Base-by-base conservation (phyloP, 2,888 invertebrate genomes). In the Geotrupes spiniger region DNA sequence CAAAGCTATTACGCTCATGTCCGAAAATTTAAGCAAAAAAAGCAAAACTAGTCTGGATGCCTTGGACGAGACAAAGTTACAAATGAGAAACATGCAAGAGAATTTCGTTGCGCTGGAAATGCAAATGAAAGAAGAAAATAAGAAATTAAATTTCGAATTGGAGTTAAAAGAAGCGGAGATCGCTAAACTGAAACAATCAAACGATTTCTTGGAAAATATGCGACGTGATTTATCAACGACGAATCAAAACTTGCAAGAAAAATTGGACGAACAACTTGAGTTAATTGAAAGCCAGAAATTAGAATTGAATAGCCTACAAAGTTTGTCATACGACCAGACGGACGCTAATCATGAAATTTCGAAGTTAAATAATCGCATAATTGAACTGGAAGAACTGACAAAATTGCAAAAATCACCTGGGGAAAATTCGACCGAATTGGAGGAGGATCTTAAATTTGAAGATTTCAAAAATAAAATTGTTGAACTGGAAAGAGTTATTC, bases 71-170 rank as follows among this genome's bases (percentile, higher is more conserved):
- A 89, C 89, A 11, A 84, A 84, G 64, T 83, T 85, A 59, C 87
- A 90, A 74, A 87, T 90, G 85, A 79, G 82, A 63, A 78, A 82
- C 63, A 87, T 89, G 86, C 90, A 91, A 70, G 81, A 84, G 60
- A 84, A 85, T 69, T 88, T 90, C 68, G 76, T 85, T 17, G 75
- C 78, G 9, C 76, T 84, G 70, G 89, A 90, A 74, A 74, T 75
- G 37, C 82, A 85, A 53, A 82, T 87, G 78, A 85, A 83, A 63
- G 78, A 79, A 42, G 85, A 88, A 68, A 84, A 80, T 66, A 77
- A 80, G 55, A 73, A 77, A 46, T 79, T 73, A 66, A 77, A 83
- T 41, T 63, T 63, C 38, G 76, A 74, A 57, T 69, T 85, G 52
- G 78, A 82, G 63, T 78, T 81, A 58, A 78, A 77, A 27, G 78